Evolutionary conservation across 2,113 vertebrate species (phyloP).

Genomic region (Cercocebus atys): DNA sequence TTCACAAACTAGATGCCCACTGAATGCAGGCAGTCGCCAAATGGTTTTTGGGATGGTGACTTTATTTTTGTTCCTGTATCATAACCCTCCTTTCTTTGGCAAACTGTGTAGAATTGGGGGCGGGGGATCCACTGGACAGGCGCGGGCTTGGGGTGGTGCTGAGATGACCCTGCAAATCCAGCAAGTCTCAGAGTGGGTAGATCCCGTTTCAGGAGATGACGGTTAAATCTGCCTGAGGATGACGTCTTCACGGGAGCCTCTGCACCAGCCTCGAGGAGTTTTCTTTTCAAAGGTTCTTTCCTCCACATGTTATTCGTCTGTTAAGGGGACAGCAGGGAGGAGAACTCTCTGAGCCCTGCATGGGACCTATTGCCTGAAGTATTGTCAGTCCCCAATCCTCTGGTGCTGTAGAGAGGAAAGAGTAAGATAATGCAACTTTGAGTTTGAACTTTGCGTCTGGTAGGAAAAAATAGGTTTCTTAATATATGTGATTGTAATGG

Average conservation of each 20-base stretch:
- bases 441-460: neutral
- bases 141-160: rapidly evolving
- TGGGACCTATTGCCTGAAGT: neutral
- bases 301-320: neutral
- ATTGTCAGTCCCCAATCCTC: too few relatives aligned
- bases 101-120: too few relatives aligned
- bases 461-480: neutral
- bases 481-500: neutral
- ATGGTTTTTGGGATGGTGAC: neutral
- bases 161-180: too few relatives aligned
- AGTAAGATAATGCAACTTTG: neutral
- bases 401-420: neutral
- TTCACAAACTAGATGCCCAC: neutral
- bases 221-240: neutral
- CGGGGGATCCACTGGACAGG: rapidly evolving
- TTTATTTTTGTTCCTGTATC: neutral
- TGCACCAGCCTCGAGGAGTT: too few relatives aligned
- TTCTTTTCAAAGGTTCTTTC: neutral
- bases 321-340: neutral
- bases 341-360: neutral
- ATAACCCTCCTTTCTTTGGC: neutral
- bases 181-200: neutral
- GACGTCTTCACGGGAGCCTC: neutral
- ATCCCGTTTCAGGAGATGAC: neutral
- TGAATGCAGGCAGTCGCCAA: neutral